Base-by-base conservation (phyloP, 2,888 invertebrate species). In the Calameuta idolon region DNA sequence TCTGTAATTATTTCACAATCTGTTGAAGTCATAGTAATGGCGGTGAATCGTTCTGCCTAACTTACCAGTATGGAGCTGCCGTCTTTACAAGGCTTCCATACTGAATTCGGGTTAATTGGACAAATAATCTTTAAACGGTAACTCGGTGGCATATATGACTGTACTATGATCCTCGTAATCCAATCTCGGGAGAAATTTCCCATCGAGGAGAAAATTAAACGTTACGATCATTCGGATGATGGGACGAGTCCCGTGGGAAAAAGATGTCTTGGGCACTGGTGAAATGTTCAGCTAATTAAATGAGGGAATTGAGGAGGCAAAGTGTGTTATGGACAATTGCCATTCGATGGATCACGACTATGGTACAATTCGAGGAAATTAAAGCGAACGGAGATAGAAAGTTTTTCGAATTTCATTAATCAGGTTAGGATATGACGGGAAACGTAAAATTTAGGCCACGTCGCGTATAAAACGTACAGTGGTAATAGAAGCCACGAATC, bases 71-170 rank as follows among this genome's bases (percentile, higher is more conserved):
- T 68, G 34, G 9, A 69, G 68, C 35, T 78, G 71, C 23, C 79
- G 79, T 75, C 78, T 40, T 40, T 40, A 68, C 76, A 12, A 55
- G 83, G 83, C 76, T 85, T 83, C 81, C n/a, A n/a, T 35, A 9
- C 68, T 69, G 23, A 34, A 69, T 40, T 71, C 76, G 77, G 76
- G 77, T 82, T 85, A 79, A 84, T 83, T 81, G 80, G 77, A 79
- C 80, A 80, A 82, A 83, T 83, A 83, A 85, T 81, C 77, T 75
- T 23, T 15, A 55, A 23, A 55, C 23, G 55, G 23, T 55, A 23
- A 23, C 2, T 9, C 55, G 23, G 9, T 55, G 23, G 9, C 9
- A 55, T 55, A 9, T 55, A 55, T 55, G 9, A 23, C 23, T 55
- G 23, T 23, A 55, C 55, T 23, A 9, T 55, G 55, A 55, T 55